Base-by-base conservation (phyloP, 2,888 invertebrate genomes). In the Tanypteryx hageni region DNA sequence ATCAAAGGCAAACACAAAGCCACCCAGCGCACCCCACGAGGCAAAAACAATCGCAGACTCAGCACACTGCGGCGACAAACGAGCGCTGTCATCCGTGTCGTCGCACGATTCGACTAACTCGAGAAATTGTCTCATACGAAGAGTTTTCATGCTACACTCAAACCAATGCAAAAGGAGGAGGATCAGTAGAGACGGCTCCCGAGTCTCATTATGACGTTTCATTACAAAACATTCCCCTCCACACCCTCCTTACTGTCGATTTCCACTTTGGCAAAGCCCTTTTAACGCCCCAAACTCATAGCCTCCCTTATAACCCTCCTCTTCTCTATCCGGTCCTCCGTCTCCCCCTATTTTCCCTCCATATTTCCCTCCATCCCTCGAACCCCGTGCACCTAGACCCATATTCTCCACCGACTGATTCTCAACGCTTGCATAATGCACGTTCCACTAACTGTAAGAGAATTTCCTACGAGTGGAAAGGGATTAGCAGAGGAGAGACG, bases 161-260 rank as follows among this genome's bases (percentile, higher is more conserved):
- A 57, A 27, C 22, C n/a, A 5, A 61, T 56, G n/a, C 18, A 11
- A 11, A n/a, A 83, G 85, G 22, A 8, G 11, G 84, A 13, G 56
- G 84, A 22, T 11, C 22, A 5, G 22, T 7, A 84, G 44, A 57
- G 22, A n/a, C 11, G 58, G 56, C 22, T 18, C 44, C 82, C 44
- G 0, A 22, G 59, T 22, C 31, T 64, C 89, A 89, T 89, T 89
- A 89, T 61, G 61, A 64, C 89, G 61, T 89, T 64, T 89, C 44
- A 64, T 89, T 89, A 64, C 61, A 16, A 31, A 64, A n/a, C 64
- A 57, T 83, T 57, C 83, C 83, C 83, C 57, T 8, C 89, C 44
- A 18, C 64, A 18, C 61, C 89, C 31, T 27, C 61, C 64, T 44
- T 31, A n/a, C 89, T 76, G 76, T 22, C 76, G 76, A 76, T 76